Evolutionary conservation across 2,888 invertebrate species (phyloP), one percentile per base, ranked within the genome.

Genomic region (Gymnocheta viridis): DNA sequence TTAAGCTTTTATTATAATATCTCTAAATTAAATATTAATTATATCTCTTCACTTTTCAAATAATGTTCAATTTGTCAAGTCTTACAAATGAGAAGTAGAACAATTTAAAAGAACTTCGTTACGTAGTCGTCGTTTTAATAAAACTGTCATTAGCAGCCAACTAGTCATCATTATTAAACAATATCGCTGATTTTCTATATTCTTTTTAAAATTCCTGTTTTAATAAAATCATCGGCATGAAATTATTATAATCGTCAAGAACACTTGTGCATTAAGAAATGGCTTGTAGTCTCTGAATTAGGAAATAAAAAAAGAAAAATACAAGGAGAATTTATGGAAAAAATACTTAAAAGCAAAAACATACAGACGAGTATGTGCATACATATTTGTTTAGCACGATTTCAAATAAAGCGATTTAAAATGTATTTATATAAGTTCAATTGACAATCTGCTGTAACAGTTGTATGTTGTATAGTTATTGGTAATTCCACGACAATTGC

Each of bases 121-220:
- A 62, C 38, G 32, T 38, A 7, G 2, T 19, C 19, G 17, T 47
- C 4, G n/a, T 47, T 35, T 62, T 69, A 69, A 62, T 69, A 54
- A 69, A 69, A n/a, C 60, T 81, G 81, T 81, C 81, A 69, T 56
- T 35, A 51, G 54, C 81, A 74, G 69, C 19, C 60, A 32, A 19
- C n/a, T 29, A 44, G 22, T 14, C 32, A 32, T 14, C 32, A 10
- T 44, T 64, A 44, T 64, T 66, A 44, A 27, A 35, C 24, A 44
- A 54, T 29, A 70, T 32, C 10, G 7, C 29, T 10, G 24, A 17
- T 22, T 41, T 22, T 73, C 6, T 35, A 2, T 6, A 24, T 67
- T 27, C 24, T 69, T 51, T 29, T 10, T 17, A 4, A 29, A 60
- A 35, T 49, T 27, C n/a, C 29, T 54, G 22, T 47, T 49, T 41